Percentiles rank a stretch among this genome's conserved stretches.
These are phyloP conservation scores for Aurelia sp. DNA, from an alignment of 30 jellyfish, hydroid and myxozoan genomes.

Conservation along the genomic window DNA sequence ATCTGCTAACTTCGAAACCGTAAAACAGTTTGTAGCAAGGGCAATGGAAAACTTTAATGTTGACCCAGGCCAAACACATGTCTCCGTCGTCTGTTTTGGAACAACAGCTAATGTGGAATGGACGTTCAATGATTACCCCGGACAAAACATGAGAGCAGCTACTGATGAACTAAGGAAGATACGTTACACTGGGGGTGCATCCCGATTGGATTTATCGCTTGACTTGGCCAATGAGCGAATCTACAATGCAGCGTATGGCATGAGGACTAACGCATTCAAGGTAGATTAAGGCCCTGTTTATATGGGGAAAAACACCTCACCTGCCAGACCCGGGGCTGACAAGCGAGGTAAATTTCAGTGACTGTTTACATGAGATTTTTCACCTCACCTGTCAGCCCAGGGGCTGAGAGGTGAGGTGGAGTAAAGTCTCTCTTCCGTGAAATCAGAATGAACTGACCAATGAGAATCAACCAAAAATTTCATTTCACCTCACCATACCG, in stretches of 20 bases:
- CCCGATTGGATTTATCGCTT: conserved; percentile 84
- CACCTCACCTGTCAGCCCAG: no score
- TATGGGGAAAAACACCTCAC: no score
- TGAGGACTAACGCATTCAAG: conserved; percentile 65
- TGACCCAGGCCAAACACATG: conserved; percentile 81
- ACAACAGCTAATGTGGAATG: conserved; percentile 78
- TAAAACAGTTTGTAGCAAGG: conserved; percentile 60
- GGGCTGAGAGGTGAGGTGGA: no score
- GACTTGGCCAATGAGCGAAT: conserved; percentile 74
- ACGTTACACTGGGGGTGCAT: conserved; percentile 69
- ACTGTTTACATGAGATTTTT: no score
- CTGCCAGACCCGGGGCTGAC: no score
- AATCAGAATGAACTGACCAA: no score
- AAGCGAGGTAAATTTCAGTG: no score
- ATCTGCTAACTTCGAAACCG: conserved; percentile 51
- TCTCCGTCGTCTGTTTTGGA: conserved; percentile 80
- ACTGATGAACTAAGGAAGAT: conserved; percentile 38
- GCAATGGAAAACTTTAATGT: conserved; percentile 66
- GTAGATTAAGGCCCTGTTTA: no score
- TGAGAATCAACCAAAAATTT: no score
- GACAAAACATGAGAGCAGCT: conserved; percentile 65
- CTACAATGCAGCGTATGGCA: conserved; percentile 64
- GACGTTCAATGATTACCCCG: conserved; percentile 74
- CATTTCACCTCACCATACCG: no score
- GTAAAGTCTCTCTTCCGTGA: no score